phyloP scores from a whole-genome alignment of 2,888 invertebrate genomes.

The Meghimatium bilineatum region DNA sequence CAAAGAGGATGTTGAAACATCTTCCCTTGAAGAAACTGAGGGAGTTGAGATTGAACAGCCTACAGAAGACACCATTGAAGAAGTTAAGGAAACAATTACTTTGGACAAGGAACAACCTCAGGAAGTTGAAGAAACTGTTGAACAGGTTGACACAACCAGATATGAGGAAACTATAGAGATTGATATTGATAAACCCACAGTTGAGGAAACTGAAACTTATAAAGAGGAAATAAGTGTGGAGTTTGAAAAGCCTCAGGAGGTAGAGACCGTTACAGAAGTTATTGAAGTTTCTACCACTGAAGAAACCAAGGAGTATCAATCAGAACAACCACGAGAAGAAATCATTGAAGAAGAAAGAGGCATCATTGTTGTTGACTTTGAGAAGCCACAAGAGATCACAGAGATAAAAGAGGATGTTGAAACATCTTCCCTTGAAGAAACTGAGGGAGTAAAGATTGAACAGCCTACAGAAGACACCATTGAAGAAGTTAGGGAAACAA shows the following conservation, averaged over 20 bases:
- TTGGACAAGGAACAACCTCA: slow-evolving; percentile 55
- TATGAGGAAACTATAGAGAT: slow-evolving; percentile 44
- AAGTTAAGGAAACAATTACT: slow-evolving; percentile 40
- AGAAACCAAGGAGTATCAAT: slow-evolving; percentile 40
- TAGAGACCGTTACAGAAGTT: slow-evolving; percentile 52
- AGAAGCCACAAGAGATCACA: slow-evolving; percentile 52
- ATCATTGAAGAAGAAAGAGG: slow-evolving; percentile 52
- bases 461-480: slow-evolving; percentile 48
- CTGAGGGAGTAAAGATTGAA: slow-evolving; percentile 41
- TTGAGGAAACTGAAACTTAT: slow-evolving; percentile 50
- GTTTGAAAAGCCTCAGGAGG: slow-evolving; percentile 45
- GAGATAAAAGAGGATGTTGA: slow-evolving; percentile 27
- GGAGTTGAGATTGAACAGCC: slow-evolving; percentile 44
- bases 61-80: slow-evolving; percentile 43
- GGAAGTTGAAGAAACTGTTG: slow-evolving; percentile 54
- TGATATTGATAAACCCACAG: slow-evolving; percentile 51
- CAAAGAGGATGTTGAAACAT: slow-evolving; percentile 46
- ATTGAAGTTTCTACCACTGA: slow-evolving; percentile 50
- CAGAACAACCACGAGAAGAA: slow-evolving; percentile 36
- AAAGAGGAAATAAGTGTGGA: slow-evolving; percentile 52
- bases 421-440: slow-evolving; percentile 25
- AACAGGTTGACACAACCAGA: slow-evolving; percentile 41
- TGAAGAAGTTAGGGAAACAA: slow-evolving; percentile 46
- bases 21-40: slow-evolving; percentile 50
- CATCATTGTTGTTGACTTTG: slow-evolving; percentile 51